Evolutionary conservation across 1,140 invertebrate species (phyloP), one percentile per base, ranked within the genome.

Genomic region (Wasmannia auropunctata): DNA sequence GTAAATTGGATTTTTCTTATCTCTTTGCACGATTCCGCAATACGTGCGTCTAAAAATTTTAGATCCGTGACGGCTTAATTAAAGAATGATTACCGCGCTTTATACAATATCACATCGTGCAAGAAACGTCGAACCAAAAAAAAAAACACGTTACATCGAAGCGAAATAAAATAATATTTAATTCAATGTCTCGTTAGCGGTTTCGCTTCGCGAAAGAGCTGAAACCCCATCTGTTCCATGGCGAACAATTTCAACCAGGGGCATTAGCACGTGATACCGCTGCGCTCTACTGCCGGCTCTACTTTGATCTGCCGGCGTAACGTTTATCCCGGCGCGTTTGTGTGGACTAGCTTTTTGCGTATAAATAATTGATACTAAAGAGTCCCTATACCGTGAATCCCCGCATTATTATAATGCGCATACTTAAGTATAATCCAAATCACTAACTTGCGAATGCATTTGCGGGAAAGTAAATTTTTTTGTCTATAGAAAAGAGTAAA

Each of bases 281-380:
- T 70, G 19, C 16, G 28, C n/a, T 79, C 7, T 34, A 37, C n/a
- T 31, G 43, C 31, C 51, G 8, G 34, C 62, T 40, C 1, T 43
- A 54, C 63, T 80, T 80, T 80, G 77, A 80, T 80, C 77, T 80
- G 16, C 2, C 31, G 49, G 63, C 46, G 63, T 80, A 70, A 69
- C 63, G 43, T 69, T 67, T 49, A n/a, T 54, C 19, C 10, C 16
- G 16, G 16, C 46, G 31, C 46, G 34, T n/a, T 49, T 14, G 60
- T 14, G 60, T 16, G 16, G 2, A 80, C 67, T 43, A 69, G 76
- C 63, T 80, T 80, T 80, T 69, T 80, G 43, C 31, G 22, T 40
- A 54, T 70, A 80, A 80, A 80, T 80, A 69, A 34, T 56, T 40
- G 16, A 80, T 80, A 56, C 19, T 70, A 28, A n/a, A n/a, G 34